Evolutionary conservation across 2,113 vertebrate genomes (phyloP), one percentile per base, ranked within the genome.

Genomic region (Lucifuga dentata): DNA sequence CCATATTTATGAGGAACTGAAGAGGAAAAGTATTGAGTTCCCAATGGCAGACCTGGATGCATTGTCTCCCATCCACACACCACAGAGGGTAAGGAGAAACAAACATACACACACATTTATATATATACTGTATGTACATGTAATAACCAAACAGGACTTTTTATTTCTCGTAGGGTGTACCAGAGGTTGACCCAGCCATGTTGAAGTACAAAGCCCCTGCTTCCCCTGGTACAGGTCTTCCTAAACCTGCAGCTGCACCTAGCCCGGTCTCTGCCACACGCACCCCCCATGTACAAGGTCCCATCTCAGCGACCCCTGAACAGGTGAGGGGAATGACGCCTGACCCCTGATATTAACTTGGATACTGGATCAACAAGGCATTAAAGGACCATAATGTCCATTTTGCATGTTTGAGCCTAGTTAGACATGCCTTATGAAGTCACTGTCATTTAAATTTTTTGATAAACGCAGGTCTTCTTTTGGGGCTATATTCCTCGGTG

Each of bases 1-100:
- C 43, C 97, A 99, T 53, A 96, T 96, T 83, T 99, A 99, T n/a
- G 98, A 99, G 89, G 98, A 99, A 9, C 93, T 99, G 75, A 99
- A 99, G 91, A 95, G 97, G 85, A 98, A 97, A 88, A 97, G 98
- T 35, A 76, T 98, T 0, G 98, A 99, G 88, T 99, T 99, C 72
- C 98, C 98, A 19, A 96, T 97, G 95, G 96, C 97, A 2, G 96
- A 98, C 78, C 90, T 98, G 45, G 98, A 99, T 3, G 95, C 97
- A 2, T 74, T 99, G 70, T 99, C 98, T 69, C 98, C 98, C 17
- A 98, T 99, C 78, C 98, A 99, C 91, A 99, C 98, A 2, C 98
- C 98, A 2, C 96, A 98, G 91, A 95, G 98, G 92, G 98, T 98
- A 92, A 93, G 93, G 19, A 7, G 26, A 41, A 12, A 48, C 5